Evolutionary conservation across 2,797 vertebrate species (phyloP).

Genomic region (Rhinophrynus dorsalis): DNA sequence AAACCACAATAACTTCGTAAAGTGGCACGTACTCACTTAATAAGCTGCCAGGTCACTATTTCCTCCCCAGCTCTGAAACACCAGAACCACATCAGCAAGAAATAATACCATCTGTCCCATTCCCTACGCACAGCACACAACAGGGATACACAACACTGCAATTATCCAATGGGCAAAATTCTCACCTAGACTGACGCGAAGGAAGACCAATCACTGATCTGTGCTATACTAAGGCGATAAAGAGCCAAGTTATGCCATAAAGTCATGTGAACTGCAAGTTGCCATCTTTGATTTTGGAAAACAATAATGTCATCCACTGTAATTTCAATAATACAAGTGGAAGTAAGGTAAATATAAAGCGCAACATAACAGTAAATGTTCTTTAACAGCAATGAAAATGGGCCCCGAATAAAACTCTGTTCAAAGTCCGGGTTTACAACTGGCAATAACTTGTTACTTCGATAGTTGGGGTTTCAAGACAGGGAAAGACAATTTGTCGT

Average conservation of each 20-base stretch:
- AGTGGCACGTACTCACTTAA: slow-evolving; percentile 15
- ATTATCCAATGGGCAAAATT: not conserved
- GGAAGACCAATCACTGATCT: not conserved
- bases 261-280: not conserved
- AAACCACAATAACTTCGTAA: too few relatives aligned
- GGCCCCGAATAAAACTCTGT: too few relatives aligned
- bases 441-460: too few relatives aligned
- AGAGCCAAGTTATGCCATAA: not conserved
- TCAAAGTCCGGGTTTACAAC: too few relatives aligned
- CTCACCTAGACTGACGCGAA: not conserved
- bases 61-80: not conserved
- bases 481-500: too few relatives aligned
- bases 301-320: too few relatives aligned
- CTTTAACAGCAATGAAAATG: too few relatives aligned
- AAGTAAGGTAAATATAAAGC: too few relatives aligned
- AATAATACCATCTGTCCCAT: not conserved
- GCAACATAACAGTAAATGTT: too few relatives aligned
- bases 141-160: not conserved
- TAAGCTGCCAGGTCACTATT: not conserved
- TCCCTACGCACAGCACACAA: not conserved
- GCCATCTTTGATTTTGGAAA: slow-evolving; percentile 28
- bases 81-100: not conserved
- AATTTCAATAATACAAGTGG: too few relatives aligned
- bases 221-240: not conserved
- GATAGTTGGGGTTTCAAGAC: too few relatives aligned